phyloP scores from a whole-genome alignment of 2,888 invertebrate genomes.

The Scaptomyza flava region DNA sequence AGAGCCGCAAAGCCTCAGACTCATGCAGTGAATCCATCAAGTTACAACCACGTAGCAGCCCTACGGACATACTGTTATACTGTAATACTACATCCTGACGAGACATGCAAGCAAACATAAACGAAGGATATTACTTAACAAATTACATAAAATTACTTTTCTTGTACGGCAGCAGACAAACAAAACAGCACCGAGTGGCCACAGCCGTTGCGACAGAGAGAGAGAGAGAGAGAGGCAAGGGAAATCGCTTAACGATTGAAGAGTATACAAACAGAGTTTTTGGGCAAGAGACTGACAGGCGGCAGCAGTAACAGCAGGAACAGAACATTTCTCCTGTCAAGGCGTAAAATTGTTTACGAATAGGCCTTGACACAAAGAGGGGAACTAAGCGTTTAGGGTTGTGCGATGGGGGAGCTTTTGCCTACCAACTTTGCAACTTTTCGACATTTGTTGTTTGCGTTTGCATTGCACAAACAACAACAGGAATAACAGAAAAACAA shows the following conservation, averaged over 20 bases:
- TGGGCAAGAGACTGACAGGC: conserved; percentile 24
- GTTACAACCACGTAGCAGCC: conserved; percentile 10
- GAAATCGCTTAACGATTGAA: conserved; percentile 76
- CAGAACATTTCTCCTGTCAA: conserved; percentile 58
- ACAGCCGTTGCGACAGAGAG: neutral
- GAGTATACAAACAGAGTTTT: conserved; percentile 49
- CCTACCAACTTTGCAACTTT: conserved; percentile 37
- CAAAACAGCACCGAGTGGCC: conserved; percentile 35
- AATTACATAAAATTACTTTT: conserved; percentile 80
- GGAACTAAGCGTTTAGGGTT: conserved; percentile 16
- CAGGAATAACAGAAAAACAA: conserved; percentile 39
- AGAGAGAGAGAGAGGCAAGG: neutral
- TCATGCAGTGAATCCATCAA: conserved; percentile 57
- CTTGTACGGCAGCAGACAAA: conserved; percentile 54
- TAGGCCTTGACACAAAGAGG: conserved; percentile 17
- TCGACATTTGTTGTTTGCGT: conserved; percentile 65
- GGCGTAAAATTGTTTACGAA: conserved; percentile 64
- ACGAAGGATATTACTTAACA: conserved; percentile 73
- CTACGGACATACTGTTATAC: conserved; percentile 4
- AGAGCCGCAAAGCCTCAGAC: conserved; percentile 17
- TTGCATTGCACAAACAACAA: conserved; percentile 61
- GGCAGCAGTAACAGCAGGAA: neutral
- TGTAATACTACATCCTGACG: conserved; percentile 60
- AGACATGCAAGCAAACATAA: conserved; percentile 64
- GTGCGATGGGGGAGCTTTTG: conserved; percentile 11